Evolutionary conservation across 2,888 invertebrate species (phyloP).

Genomic region (Brachyptera putata): DNA sequence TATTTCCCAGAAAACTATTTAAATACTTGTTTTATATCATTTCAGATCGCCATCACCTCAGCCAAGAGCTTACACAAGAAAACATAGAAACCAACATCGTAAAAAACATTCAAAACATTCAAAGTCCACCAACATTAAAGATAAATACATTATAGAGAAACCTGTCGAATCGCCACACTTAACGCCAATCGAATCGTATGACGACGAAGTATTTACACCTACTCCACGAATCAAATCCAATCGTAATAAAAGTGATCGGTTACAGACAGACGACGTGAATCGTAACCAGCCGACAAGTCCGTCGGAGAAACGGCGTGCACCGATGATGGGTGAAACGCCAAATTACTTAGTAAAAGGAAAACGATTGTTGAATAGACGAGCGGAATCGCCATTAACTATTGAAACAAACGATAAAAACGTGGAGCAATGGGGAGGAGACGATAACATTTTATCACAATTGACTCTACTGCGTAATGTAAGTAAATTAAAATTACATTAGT

Average conservation of each 20-base stretch:
- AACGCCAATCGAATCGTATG: slow-evolving; percentile 12
- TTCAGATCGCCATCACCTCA: slow-evolving; percentile 41
- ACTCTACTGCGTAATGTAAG: slow-evolving; percentile 42
- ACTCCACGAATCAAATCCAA: neutral
- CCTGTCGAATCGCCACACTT: neutral
- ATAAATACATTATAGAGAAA: slow-evolving; percentile 34
- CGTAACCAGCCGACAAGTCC: no score
- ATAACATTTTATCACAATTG: slow-evolving; percentile 41
- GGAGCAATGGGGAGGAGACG: slow-evolving; percentile 40
- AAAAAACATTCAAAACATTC: slow-evolving; percentile 38
- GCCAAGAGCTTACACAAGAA: neutral
- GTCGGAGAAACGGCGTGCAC: no score
- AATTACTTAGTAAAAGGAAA: neutral
- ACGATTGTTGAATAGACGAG: slow-evolving; percentile 12
- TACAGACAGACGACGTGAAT: no score
- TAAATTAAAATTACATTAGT: no score
- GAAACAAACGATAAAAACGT: slow-evolving; percentile 32
- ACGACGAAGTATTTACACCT: neutral
- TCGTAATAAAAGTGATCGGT: no score
- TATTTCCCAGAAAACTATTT: no score
- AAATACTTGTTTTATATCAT: no score
- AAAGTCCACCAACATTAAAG: slow-evolving; percentile 36
- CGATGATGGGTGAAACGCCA: neutral
- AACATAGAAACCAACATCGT: slow-evolving; percentile 38
- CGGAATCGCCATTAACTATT: slow-evolving; percentile 5